These are phyloP conservation scores for Carcina quercana DNA, from an alignment of 2,888 invertebrate genomes.

Conservation along the genomic window DNA sequence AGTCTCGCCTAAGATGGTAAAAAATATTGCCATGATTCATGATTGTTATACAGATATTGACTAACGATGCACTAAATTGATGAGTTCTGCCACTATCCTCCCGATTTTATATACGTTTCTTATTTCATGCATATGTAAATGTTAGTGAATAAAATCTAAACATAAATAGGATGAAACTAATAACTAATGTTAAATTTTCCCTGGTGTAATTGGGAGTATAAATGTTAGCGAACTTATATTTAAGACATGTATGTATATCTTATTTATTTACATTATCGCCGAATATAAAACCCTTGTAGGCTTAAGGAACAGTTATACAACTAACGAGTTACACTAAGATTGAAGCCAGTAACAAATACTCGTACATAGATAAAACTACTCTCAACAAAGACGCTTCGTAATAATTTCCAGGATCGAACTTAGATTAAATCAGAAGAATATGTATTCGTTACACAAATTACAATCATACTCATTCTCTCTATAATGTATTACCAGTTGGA, in stretches of 20 bases:
- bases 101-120: constrained; percentile 27
- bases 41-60: no score
- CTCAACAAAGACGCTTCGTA: constrained; percentile 40
- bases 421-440: constrained; percentile 16
- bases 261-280: constrained; percentile 42
- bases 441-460: constrained; percentile 21
- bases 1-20: no score
- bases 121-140: constrained; percentile 41
- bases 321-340: constrained; percentile 17
- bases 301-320: constrained; percentile 24
- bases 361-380: constrained; percentile 33
- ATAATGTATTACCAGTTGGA: no score
- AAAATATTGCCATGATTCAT: no score
- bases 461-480: no score
- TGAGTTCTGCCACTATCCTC: no score
- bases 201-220: constrained; percentile 18
- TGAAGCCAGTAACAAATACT: constrained; percentile 34
- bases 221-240: constrained; percentile 12
- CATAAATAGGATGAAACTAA: constrained; percentile 52
- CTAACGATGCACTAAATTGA: no score
- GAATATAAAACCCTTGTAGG: constrained; percentile 35
- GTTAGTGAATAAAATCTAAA: constrained; percentile 46
- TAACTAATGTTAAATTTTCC: constrained; percentile 41
- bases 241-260: constrained; percentile 11
- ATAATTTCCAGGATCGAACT: constrained; percentile 26